A percentile compares a stretch with the other conserved stretches of the same genome.
These are phyloP conservation scores for Acanthosepion lycidas DNA, from an alignment of 2,888 invertebrate genomes.

Conservation along the genomic window DNA sequence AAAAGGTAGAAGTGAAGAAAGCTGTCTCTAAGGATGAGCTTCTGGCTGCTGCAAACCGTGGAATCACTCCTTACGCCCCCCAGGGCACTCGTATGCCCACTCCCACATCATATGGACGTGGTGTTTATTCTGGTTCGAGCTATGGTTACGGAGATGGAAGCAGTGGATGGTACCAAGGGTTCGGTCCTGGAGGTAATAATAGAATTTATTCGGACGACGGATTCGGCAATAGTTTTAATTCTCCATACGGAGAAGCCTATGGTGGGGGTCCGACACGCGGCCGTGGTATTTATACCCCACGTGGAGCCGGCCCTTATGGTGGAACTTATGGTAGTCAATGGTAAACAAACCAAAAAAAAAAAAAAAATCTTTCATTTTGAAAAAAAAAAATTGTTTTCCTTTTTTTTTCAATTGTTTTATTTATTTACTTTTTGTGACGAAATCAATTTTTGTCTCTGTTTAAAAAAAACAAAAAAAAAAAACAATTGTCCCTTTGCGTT, in stretches of 20 bases:
- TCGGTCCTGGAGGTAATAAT: not conserved
- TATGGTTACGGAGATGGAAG: conserved; percentile 2
- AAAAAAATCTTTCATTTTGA: not conserved
- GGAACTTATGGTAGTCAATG: conserved; percentile 23
- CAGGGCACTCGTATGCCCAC: not conserved
- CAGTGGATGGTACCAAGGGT: conserved; percentile 23
- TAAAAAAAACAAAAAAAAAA: too few relatives aligned
- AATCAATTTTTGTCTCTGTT: not conserved
- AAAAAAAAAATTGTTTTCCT: not conserved
- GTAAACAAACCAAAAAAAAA: not conserved
- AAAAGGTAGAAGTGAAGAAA: conserved; percentile 41
- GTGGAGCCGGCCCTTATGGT: conserved; percentile 39
- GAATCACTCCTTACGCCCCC: not conserved
- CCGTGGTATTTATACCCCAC: conserved; percentile 39
- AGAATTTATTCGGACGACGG: not conserved
- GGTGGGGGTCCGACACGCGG: conserved; percentile 42
- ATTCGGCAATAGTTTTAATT: not conserved
- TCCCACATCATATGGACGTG: conserved; percentile 33
- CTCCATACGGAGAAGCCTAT: conserved; percentile 34
- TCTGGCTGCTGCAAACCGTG: not conserved
- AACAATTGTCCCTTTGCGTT: not conserved
- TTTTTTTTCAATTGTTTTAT: not conserved
- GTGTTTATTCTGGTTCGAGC: not conserved
- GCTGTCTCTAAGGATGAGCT: conserved; percentile 44
- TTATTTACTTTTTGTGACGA: not conserved